phyloP scores from a whole-genome alignment of 2,797 vertebrate genomes.

The Adrianichthys oophorus region DNA sequence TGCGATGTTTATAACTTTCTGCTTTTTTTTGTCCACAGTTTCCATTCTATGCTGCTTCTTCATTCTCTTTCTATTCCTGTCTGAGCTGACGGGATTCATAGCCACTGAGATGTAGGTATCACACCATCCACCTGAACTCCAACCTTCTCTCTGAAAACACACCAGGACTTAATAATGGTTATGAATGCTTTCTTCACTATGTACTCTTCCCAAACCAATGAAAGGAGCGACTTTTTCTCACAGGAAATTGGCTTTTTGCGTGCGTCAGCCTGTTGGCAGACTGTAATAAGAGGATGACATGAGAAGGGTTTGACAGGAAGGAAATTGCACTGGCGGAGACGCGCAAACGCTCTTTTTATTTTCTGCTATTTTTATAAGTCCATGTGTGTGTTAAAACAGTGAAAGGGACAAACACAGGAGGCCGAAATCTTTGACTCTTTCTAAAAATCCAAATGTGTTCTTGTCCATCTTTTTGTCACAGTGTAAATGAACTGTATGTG shows the following conservation, averaged over 20 bases:
- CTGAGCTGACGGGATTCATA: constrained; percentile 97
- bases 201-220: constrained; percentile 33
- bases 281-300: constrained; percentile 45
- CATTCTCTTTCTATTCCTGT: constrained; percentile 98
- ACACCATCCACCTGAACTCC: not conserved
- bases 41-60: constrained; percentile 98
- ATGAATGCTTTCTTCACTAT: constrained; percentile 35
- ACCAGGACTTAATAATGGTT: constrained; percentile 29
- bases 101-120: constrained; percentile 96
- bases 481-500: constrained; percentile 97
- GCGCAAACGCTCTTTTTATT: constrained; percentile 10
- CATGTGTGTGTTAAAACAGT: not conserved
- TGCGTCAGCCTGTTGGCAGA: constrained; percentile 55
- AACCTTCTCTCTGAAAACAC: constrained; percentile 31
- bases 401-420: not conserved
- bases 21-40: constrained; percentile 80
- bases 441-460: not conserved
- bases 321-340: constrained; percentile 50
- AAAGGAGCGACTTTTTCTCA: constrained; percentile 39
- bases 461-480: constrained; percentile 57
- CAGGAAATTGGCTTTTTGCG: constrained; percentile 64
- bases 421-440: not conserved
- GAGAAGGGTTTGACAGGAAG: constrained; percentile 41
- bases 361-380: constrained; percentile 17
- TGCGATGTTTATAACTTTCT: constrained; percentile 16